Base-by-base conservation (phyloP, 2,888 invertebrate genomes). In the Harpalus rufipes region DNA sequence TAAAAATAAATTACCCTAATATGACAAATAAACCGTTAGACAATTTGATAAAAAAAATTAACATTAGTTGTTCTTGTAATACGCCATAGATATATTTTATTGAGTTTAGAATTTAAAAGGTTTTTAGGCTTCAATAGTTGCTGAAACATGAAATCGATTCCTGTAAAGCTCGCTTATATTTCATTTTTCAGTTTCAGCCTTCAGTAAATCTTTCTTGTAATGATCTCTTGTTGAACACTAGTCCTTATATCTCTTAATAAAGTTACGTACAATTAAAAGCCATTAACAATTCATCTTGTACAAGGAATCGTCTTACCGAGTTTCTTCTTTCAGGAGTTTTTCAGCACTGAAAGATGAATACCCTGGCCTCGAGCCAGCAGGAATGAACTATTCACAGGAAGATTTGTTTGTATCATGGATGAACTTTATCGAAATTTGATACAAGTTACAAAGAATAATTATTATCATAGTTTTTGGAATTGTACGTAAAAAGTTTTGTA, bases 211-310 rank as follows among this genome's bases (percentile, higher is more conserved):
- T 16, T 16, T 16, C 7, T 59, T 14, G 18, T 59, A 14, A 59
- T 59, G 44, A 51, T 59, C 59, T 59, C 59, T 59, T 59, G 59
- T 59, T 16, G 59, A 59, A 59, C 59, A 59, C 18, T 3, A 51
- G 7, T 59, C 59, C 18, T 59, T 16, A 59, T 59, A 14, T 59
- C 59, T 59, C 59, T 59, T 59, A 59, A 59, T 59, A 59, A 59
- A 59, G 18, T 59, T 59, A 59, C 14, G 59, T 59, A 59, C 59
- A 59, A 59, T 59, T 59, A 59, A 59, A 59, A 59, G 16, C 59
- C 59, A 59, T 59, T 59, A 59, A 6, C 59, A 59, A 59, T 59
- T 59, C 59, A 59, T 59, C 59, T 16, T 59, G 59, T 59, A 3
- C n/a, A 7, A 7, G 16, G 59, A 16, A 56, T 59, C 16, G 59